These are phyloP conservation scores for Adelosebastes latens DNA, from an alignment of 2,797 vertebrate species.

Conservation along the genomic window DNA sequence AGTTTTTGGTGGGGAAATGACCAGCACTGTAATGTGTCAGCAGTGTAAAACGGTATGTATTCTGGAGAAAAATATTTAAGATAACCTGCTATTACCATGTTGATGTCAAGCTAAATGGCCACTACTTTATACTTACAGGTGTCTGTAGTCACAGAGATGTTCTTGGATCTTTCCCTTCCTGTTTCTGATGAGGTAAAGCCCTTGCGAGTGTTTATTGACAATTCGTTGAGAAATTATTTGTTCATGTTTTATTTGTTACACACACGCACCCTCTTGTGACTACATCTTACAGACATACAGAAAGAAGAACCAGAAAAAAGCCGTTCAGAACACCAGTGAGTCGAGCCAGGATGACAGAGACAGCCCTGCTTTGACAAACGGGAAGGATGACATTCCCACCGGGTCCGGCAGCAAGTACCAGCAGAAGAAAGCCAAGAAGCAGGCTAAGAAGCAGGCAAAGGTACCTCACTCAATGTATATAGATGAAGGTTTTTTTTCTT, in stretches of 20 bases:
- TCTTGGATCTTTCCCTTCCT: constrained; percentile 97
- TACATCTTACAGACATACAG: constrained; percentile 73
- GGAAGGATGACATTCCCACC: constrained; percentile 77
- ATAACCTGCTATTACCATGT: neutral
- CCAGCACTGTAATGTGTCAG: constrained; percentile 96
- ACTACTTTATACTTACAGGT: constrained; percentile 79
- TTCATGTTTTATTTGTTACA: neutral
- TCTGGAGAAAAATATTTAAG: neutral
- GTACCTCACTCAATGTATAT: constrained; percentile 63
- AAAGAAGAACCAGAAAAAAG: constrained; percentile 86
- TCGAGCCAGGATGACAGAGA: constrained; percentile 76
- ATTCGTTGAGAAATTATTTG: neutral
- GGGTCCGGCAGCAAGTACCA: constrained; percentile 91
- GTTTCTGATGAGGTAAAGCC: constrained; percentile 92
- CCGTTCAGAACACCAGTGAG: constrained; percentile 57
- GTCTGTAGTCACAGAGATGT: constrained; percentile 94
- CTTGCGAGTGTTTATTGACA: neutral
- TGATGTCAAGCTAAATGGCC: neutral
- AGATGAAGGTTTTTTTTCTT: neutral
- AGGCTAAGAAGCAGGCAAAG: constrained; percentile 96
- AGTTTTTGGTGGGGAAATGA: constrained; percentile 95
- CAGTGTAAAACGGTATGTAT: constrained; percentile 91
- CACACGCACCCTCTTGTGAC: neutral
- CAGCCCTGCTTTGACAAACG: constrained; percentile 77
- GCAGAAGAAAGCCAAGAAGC: constrained; percentile 96